phyloP scores from a whole-genome alignment of 2,113 vertebrate species.

The Cryptomyrus ogoouensis region DNA sequence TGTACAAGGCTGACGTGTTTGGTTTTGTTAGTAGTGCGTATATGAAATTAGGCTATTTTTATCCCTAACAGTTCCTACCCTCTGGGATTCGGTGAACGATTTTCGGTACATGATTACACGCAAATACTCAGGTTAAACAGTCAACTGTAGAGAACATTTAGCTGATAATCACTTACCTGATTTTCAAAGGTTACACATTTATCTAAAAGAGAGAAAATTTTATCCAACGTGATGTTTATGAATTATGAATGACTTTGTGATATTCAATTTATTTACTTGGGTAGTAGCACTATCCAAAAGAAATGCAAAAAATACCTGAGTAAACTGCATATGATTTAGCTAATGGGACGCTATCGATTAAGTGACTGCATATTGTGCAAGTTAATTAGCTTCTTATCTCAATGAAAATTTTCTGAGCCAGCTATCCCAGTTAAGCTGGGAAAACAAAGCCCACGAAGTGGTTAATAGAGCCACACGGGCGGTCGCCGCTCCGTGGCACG shows the following conservation, averaged over 20 bases:
- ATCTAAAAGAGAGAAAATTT: not conserved
- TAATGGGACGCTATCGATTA: not conserved
- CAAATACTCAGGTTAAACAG: not conserved
- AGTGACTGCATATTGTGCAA: constrained; percentile 34
- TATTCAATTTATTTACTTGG: not conserved
- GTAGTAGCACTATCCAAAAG: not conserved
- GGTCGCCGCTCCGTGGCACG: constrained; percentile 45
- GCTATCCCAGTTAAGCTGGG: constrained; percentile 41
- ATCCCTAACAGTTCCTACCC: not conserved
- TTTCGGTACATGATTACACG: not conserved
- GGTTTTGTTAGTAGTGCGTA: not conserved
- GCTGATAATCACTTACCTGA: not conserved
- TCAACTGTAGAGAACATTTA: not conserved
- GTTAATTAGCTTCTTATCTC: constrained; percentile 37
- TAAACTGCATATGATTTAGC: not conserved
- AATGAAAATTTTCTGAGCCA: constrained; percentile 41
- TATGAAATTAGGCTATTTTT: not conserved
- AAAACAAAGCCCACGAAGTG: constrained; percentile 42
- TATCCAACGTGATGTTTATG: not conserved
- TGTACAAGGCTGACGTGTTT: not conserved
- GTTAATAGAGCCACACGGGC: constrained; percentile 42
- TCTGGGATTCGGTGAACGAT: not conserved
- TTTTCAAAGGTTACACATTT: not conserved
- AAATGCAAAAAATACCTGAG: not conserved
- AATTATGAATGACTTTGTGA: not conserved